These are phyloP conservation scores for Drosophila teissieri DNA, from an alignment of 1,140 invertebrate genomes.

Conservation along the genomic window DNA sequence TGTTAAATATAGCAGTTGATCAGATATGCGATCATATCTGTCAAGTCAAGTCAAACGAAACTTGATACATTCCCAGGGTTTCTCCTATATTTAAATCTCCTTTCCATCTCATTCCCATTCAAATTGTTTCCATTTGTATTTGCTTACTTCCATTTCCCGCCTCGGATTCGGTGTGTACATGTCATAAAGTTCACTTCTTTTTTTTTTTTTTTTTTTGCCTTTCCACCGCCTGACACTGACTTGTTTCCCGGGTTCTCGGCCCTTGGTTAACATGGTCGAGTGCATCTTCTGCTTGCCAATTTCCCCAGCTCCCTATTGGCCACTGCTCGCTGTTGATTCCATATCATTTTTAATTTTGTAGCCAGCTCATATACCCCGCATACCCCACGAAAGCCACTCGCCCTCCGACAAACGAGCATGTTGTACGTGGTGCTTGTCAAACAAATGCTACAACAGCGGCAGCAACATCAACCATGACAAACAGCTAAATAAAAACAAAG, in stretches of 20 bases:
- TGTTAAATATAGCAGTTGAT: no score
- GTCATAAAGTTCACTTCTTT: constrained; percentile 11
- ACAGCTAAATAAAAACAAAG: constrained; percentile 12
- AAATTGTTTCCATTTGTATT: constrained; percentile 23
- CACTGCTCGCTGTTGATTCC: constrained; percentile 41
- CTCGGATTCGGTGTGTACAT: neutral
- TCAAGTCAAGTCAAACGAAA: no score
- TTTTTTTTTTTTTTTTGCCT: no score
- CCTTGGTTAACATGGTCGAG: constrained; percentile 41
- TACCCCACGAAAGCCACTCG: no score
- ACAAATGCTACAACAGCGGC: constrained; percentile 36
- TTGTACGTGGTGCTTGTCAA: constrained; percentile 47
- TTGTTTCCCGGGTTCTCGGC: constrained; percentile 1
- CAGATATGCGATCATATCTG: no score
- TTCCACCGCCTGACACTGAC: neutral
- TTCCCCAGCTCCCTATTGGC: constrained; percentile 2
- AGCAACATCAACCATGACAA: constrained; percentile 20
- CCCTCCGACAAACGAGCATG: constrained; percentile 7
- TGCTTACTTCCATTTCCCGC: constrained; percentile 1
- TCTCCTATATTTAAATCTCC: neutral
- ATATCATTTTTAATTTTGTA: constrained; percentile 67
- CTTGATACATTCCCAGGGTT: no score
- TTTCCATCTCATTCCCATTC: neutral
- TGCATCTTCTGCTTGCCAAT: constrained; percentile 26
- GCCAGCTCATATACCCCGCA: constrained; percentile 10